Percentiles rank a stretch among this genome's conserved stretches.
Evolutionary conservation across 2,113 vertebrate species (phyloP).

Genomic region (Atlantisia rogersi): DNA sequence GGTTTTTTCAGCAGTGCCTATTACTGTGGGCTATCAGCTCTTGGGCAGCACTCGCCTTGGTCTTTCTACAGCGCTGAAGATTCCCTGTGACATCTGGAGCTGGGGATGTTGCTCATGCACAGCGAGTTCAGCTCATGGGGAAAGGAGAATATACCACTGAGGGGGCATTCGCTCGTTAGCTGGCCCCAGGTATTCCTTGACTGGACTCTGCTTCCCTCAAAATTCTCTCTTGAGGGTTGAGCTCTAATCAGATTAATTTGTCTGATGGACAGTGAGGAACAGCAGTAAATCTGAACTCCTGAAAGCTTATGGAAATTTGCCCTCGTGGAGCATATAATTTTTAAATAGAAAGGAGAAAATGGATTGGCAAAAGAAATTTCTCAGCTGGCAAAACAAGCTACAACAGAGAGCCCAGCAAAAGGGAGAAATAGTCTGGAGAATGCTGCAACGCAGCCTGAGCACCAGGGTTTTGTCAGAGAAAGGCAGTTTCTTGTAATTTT

Average conservation of each 20-base stretch:
- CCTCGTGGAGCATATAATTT: neutral
- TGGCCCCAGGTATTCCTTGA: neutral
- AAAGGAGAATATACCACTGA: neutral
- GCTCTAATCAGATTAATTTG: constrained; percentile 39
- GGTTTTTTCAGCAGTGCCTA: neutral
- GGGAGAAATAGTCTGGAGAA: neutral
- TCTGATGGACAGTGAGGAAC: neutral
- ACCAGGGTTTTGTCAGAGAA: neutral
- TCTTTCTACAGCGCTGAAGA: neutral
- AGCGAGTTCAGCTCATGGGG: neutral
- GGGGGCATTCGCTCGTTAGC: fast-evolving
- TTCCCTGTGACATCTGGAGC: neutral
- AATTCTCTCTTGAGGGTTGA: neutral
- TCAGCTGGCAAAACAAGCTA: neutral
- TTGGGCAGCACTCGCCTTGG: neutral
- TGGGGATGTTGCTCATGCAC: neutral
- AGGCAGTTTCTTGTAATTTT: constrained; percentile 5
- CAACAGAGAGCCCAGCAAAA: neutral
- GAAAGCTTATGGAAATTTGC: constrained; percentile 19
- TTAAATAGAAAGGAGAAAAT: neutral
- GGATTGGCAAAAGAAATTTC: neutral
- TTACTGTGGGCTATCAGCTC: neutral
- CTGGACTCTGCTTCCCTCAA: neutral
- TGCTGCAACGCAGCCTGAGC: neutral
- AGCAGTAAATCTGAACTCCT: constrained; percentile 47